phyloP scores from a whole-genome alignment of 1,140 invertebrate genomes.

The Belonocnema kinseyi region DNA sequence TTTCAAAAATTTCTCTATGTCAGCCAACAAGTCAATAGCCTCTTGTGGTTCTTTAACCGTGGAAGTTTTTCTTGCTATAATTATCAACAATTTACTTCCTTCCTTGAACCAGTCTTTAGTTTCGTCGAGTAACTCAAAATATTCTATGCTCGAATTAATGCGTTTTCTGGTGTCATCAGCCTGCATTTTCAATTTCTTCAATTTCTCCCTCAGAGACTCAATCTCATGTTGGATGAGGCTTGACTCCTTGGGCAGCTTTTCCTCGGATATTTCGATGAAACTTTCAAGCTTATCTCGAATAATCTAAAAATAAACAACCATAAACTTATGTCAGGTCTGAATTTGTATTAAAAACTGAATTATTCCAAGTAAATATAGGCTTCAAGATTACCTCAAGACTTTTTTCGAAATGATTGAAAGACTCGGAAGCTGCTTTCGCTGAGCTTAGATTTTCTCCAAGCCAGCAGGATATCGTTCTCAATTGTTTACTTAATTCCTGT shows the following conservation, averaged over 20 bases:
- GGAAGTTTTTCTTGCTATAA: slow-evolving; percentile 81
- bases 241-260: slow-evolving; percentile 79
- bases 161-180: slow-evolving; percentile 80
- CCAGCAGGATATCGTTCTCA: slow-evolving; percentile 60
- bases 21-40: slow-evolving; percentile 77
- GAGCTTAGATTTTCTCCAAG: slow-evolving; percentile 82
- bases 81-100: slow-evolving; percentile 83
- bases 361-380: no score
- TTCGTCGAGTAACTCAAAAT: slow-evolving; percentile 78
- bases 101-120: slow-evolving; percentile 85
- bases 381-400: slow-evolving; percentile 81
- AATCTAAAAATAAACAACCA: slow-evolving; percentile 73
- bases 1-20: slow-evolving; percentile 82
- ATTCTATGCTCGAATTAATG: slow-evolving; percentile 77
- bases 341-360: background rate
- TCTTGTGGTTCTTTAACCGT: slow-evolving; percentile 80
- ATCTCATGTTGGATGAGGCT: slow-evolving; percentile 80
- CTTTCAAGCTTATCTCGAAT: slow-evolving; percentile 84
- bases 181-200: slow-evolving; percentile 83
- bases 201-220: slow-evolving; percentile 81
- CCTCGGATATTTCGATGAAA: slow-evolving; percentile 83
- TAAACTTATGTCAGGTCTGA: slow-evolving; percentile 17
- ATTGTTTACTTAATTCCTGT: slow-evolving; percentile 60
- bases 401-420: slow-evolving; percentile 87
- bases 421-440: slow-evolving; percentile 82